phyloP scores from a whole-genome alignment of 2,797 vertebrate species.

The Lateolabrax maculatus region DNA sequence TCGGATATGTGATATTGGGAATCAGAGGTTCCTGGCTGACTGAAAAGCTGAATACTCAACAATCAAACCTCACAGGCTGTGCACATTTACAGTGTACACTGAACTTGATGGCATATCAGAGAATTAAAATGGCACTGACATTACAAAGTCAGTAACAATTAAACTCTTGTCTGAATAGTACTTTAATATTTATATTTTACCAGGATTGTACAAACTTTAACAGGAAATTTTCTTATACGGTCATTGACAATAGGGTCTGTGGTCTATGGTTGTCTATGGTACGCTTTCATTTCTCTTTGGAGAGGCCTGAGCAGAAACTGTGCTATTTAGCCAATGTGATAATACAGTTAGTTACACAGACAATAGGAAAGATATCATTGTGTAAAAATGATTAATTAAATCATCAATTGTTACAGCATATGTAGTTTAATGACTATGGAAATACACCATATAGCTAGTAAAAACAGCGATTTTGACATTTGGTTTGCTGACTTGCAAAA shows the following conservation, averaged over 20 bases:
- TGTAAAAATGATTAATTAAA: too few species aligned
- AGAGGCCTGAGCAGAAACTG: background rate
- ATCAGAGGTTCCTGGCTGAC: background rate
- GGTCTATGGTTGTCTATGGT: background rate
- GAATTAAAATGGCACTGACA: background rate
- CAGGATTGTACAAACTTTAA: too few species aligned
- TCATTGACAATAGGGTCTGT: background rate
- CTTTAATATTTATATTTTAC: background rate
- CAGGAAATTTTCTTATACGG: too few species aligned
- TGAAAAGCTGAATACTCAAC: background rate
- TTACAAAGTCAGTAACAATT: background rate
- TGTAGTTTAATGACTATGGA: background rate
- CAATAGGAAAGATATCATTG: background rate
- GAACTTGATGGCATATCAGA: background rate
- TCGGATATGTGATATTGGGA: background rate
- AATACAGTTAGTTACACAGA: background rate
- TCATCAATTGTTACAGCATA: background rate
- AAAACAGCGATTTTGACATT: background rate
- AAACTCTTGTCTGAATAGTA: background rate
- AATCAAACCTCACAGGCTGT: slow-evolving; percentile 4
- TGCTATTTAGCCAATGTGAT: background rate
- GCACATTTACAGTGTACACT: background rate
- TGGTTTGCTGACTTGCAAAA: background rate
- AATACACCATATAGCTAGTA: too few species aligned
- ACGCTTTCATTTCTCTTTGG: background rate